These are phyloP conservation scores for Malurus leucopterus DNA, from an alignment of 2,797 vertebrate genomes.

Conservation along the genomic window DNA sequence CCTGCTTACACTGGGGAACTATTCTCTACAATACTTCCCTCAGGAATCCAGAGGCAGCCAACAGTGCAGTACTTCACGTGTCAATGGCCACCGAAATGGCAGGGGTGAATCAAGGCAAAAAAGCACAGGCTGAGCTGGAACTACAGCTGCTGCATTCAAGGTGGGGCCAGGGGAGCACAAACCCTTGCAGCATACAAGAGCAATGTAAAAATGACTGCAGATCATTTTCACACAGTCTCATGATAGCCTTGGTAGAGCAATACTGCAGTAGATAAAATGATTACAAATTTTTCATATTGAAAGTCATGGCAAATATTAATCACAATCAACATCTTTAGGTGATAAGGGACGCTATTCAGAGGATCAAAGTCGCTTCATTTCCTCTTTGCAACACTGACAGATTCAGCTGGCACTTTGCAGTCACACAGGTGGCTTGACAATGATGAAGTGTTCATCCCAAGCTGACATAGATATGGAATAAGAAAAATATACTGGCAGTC, in stretches of 20 bases:
- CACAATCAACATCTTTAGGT: conserved; percentile 20
- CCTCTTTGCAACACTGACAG: background rate
- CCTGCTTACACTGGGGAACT: background rate
- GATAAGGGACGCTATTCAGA: background rate
- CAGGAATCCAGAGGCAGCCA: background rate
- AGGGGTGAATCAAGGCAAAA: background rate
- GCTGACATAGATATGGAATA: background rate
- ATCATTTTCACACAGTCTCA: background rate
- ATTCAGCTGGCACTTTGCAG: background rate
- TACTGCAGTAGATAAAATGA: background rate
- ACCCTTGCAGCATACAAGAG: background rate
- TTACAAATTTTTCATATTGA: background rate
- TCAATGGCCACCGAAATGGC: background rate
- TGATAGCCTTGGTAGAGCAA: background rate
- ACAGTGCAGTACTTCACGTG: background rate
- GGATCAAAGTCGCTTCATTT: conserved; percentile 34
- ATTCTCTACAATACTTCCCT: background rate
- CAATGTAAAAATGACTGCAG: background rate
- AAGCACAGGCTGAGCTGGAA: background rate
- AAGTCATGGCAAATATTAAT: conserved; percentile 22
- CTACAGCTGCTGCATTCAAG: fast-evolving
- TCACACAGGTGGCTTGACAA: conserved; percentile 11
- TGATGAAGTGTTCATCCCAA: background rate
- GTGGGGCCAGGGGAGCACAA: background rate
- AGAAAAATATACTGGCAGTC: conserved; percentile 41